phyloP scores from a whole-genome alignment of 2,888 invertebrate species.

The Sturmia bella region DNA sequence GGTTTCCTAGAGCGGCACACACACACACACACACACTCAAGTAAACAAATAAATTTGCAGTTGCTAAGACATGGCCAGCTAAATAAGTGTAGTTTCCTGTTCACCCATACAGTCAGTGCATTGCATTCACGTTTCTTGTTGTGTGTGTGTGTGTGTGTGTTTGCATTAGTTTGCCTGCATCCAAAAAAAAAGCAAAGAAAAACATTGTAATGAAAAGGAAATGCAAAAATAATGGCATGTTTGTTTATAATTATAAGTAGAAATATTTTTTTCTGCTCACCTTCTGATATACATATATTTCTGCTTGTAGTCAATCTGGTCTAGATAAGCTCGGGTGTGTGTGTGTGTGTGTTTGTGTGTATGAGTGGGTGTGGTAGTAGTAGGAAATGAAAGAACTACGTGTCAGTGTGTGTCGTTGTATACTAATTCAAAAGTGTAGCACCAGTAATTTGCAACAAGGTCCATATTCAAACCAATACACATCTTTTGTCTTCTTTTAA shows the following conservation, averaged over 20 bases:
- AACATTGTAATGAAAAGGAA: slow-evolving; percentile 42
- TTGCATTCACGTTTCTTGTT: neutral
- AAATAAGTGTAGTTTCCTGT: slow-evolving; percentile 56
- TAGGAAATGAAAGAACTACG: slow-evolving; percentile 33
- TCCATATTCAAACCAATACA: slow-evolving; percentile 24
- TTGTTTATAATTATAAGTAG: slow-evolving; percentile 66
- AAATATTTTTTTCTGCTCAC: slow-evolving; percentile 13
- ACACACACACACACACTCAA: neutral
- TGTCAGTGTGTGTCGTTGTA: slow-evolving; percentile 18
- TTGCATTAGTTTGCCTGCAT: slow-evolving; percentile 4
- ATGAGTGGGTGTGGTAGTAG: neutral
- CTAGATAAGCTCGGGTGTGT: too few species aligned
- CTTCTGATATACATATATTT: neutral
- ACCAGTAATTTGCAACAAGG: slow-evolving; percentile 24
- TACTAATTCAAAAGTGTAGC: slow-evolving; percentile 43
- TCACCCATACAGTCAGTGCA: slow-evolving; percentile 1
- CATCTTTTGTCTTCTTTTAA: slow-evolving; percentile 36
- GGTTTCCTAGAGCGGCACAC: neutral
- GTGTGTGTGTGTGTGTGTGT: neutral
- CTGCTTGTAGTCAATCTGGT: neutral
- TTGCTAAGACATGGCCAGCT: slow-evolving; percentile 42
- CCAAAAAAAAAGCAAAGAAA: neutral
- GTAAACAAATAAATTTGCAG: neutral
- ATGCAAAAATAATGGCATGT: slow-evolving; percentile 67
- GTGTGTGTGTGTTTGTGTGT: neutral